Conservation (phyloP, 2,888 invertebrate species). For the Thalpophila matura region DNA sequence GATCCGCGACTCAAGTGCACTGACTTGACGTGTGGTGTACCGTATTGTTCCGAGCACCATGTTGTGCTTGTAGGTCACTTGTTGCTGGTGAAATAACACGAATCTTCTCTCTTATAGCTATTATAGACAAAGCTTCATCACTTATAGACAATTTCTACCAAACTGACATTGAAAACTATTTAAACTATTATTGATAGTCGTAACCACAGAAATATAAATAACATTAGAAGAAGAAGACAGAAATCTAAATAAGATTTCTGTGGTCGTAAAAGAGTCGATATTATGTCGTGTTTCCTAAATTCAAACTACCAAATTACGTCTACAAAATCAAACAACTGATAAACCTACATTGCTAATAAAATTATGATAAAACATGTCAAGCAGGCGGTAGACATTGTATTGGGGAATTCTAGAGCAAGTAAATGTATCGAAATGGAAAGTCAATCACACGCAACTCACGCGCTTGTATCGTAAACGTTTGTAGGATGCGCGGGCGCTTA, state of each 20-base stretch:
- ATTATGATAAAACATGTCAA: constrained; percentile 53
- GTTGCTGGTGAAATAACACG: constrained; percentile 29
- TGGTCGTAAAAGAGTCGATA: constrained; percentile 2
- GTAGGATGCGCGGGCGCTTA: constrained; percentile 39
- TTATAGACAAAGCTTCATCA: not conserved
- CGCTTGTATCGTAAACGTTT: constrained; percentile 33
- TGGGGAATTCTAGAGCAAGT: constrained; percentile 61
- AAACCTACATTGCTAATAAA: constrained; percentile 19
- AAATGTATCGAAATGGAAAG: constrained; percentile 77
- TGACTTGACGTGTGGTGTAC: constrained; percentile 59
- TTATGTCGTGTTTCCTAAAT: constrained; percentile 12
- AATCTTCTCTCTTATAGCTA: constrained; percentile 22
- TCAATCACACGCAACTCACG: constrained; percentile 66
- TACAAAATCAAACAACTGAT: constrained; percentile 5
- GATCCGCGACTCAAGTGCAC: constrained; percentile 75
- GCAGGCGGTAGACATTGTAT: constrained; percentile 54
- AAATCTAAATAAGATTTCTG: too few relatives aligned
- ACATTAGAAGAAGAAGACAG: too few relatives aligned
- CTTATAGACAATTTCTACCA: not conserved
- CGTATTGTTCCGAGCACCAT: constrained; percentile 32
- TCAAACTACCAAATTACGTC: constrained; percentile 4
- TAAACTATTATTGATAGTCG: too few relatives aligned
- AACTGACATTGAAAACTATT: too few relatives aligned
- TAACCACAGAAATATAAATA: too few relatives aligned
- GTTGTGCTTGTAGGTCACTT: constrained; percentile 43